Evolutionary conservation across 1,140 invertebrate species (phyloP).

Genomic region (Plutomurus gul): DNA sequence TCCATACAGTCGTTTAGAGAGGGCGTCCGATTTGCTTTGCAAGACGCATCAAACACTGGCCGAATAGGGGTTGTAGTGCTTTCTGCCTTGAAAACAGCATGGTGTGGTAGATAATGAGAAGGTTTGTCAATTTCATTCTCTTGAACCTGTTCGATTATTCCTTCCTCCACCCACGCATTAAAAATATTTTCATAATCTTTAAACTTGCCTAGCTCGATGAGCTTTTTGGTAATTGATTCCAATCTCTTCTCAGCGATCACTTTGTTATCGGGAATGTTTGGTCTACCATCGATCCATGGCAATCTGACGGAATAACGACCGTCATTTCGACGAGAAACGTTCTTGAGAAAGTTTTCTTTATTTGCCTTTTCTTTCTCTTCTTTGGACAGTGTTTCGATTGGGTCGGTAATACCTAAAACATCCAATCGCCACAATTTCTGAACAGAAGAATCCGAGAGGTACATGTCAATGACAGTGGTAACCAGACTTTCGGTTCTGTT

Average conservation of each 20-base stretch:
- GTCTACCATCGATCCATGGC: conserved; percentile 55
- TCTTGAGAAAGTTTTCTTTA: conserved; percentile 54
- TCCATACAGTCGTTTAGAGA: conserved; percentile 58
- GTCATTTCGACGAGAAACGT: conserved; percentile 52
- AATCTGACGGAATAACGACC: conserved; percentile 55
- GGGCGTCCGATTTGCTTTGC: conserved; percentile 49
- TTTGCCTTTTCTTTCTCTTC: conserved; percentile 48
- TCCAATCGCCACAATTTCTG: conserved; percentile 57
- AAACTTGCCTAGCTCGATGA: conserved; percentile 49
- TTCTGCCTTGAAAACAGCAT: conserved; percentile 45
- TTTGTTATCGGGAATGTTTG: conserved; percentile 51
- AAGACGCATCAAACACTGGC: conserved; percentile 54
- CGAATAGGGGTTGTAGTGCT: conserved; percentile 47
- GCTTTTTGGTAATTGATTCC: conserved; percentile 44
- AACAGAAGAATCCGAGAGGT: conserved; percentile 44
- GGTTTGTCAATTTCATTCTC: neutral
- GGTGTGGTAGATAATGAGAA: conserved; percentile 53
- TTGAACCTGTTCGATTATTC: conserved; percentile 54
- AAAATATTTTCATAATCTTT: conserved; percentile 56
- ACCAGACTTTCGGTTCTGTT: neutral
- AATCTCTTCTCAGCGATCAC: conserved; percentile 49
- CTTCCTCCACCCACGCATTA: conserved; percentile 53
- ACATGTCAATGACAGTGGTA: conserved; percentile 47
- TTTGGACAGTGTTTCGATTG: conserved; percentile 52
- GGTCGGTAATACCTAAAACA: conserved; percentile 57